Evolutionary conservation across 2,888 invertebrate species (phyloP), one percentile per base, ranked within the genome.

Genomic region (Yponomeuta plumbellus): DNA sequence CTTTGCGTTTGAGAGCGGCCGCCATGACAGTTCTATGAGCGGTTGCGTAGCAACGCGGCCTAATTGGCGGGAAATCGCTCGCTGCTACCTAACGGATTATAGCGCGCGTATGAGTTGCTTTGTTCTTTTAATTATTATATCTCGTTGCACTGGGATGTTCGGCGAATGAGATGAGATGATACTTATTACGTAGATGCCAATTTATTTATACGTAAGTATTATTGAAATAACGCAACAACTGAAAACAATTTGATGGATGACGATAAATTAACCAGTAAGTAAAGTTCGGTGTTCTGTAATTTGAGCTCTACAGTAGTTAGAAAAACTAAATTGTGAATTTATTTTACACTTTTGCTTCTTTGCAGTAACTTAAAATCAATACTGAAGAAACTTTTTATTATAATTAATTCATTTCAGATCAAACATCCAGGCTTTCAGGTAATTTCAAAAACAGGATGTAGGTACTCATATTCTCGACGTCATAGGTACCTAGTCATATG

Each of bases 11-110:
- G 17, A 17, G 44, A 17, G 44, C 44, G 44, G 17, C 80, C 75
- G 76, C 79, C 81, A 80, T 84, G 79, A 77, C 77, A 78, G 78
- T 77, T 77, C 74, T 70, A 69, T 71, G 71, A 61, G 63, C 71
- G 83, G 61, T 85, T 80, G 80, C 84, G 73, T 78, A 73, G 85
- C 83, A 80, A 85, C 85, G 11, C 11, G 73, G 17, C 44, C 74
- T 86, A 86, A 86, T 86, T 86, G 85, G 84, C 84, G 80, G 79
- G 76, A 83, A 83, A 85, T 85, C 79, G 78, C 61, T 52, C 8
- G 34, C 34, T 22, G 23, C n/a, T 56, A 17, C 70, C 75, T 73
- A 77, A 76, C 75, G 80, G 81, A 82, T 83, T 84, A 82, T 75
- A 69, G 68, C 68, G 70, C 71, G 71, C 20, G n/a, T 58, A 21